Base-by-base conservation (phyloP, 2,888 invertebrate species). In the Gymnoscelis rufifasciata region DNA sequence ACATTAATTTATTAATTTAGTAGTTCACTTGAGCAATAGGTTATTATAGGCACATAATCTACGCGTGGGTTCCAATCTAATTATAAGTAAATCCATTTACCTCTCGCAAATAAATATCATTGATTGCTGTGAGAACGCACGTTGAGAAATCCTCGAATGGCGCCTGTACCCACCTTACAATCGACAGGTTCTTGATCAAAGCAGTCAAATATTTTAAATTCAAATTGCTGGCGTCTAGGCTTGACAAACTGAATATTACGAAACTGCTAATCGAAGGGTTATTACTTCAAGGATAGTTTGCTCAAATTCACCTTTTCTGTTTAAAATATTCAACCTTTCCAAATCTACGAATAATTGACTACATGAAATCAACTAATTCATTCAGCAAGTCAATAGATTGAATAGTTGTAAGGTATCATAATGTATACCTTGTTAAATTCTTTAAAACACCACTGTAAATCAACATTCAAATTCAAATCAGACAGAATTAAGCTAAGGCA, bases 141-240 rank as follows among this genome's bases (percentile, higher is more conserved):
- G 43, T 55, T 53, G 41, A 30, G 54, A 51, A 56, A 54, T 54
- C 58, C 52, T 58, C 54, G 56, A 58, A 52, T 47, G 58, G 58
- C 58, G 58, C 58, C 58, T 54, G 27, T 49, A 49, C 46, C 56
- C 37, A 51, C 52, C 52, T 52, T 37, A 40, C 35, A 27, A 40
- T 44, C 47, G 57, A 58, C 56, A 58, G 57, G 56, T 54, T 50
- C 50, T 52, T 51, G 55, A 57, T 38, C 54, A 38, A 56, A 49
- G 37, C 49, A 43, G 42, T 45, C 45, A 38, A 45, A 46, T 50
- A 50, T 50, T 50, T 30, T 39, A 50, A 50, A 44, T 72, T 71
- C 68, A 74, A 70, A 74, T 63, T 71, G 30, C 61, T 94, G 78
- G 90, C 91, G 66, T 75, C 89, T 44, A 90, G 14, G 24, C 10